Percentiles rank a stretch among this genome's conserved stretches.
Evolutionary conservation across 2,888 invertebrate species (phyloP).

Genomic region (Stratiomys singularior): DNA sequence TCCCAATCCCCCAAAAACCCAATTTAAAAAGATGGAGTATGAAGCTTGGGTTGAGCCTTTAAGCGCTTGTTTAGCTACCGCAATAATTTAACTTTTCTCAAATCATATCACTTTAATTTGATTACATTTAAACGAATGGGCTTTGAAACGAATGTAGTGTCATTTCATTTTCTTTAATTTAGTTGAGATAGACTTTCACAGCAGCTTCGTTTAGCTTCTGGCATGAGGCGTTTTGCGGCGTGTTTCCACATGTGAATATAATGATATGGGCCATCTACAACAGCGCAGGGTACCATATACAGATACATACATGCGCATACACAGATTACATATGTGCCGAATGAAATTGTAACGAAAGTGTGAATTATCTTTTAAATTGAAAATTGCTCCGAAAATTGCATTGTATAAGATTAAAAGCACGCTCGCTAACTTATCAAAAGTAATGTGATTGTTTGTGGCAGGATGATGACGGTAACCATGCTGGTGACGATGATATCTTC

Average conservation of each 20-base stretch:
- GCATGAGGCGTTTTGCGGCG: background rate
- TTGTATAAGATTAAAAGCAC: constrained; percentile 21
- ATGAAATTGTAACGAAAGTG: background rate
- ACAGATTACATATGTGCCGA: background rate
- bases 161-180: constrained; percentile 38
- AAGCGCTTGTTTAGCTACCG: constrained; percentile 27
- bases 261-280: too few relatives aligned
- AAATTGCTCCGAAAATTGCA: constrained; percentile 12
- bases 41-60: background rate
- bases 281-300: too few relatives aligned
- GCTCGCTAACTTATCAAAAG: constrained; percentile 25
- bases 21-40: background rate
- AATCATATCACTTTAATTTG: constrained; percentile 41
- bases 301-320: too few relatives aligned
- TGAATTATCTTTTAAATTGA: constrained; percentile 38
- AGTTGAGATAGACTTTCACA: background rate
- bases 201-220: background rate
- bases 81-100: constrained; percentile 41
- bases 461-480: constrained; percentile 44
- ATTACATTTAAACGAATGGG: constrained; percentile 36
- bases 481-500: too few relatives aligned
- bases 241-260: background rate
- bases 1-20: background rate
- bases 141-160: constrained; percentile 38
- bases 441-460: background rate